These are phyloP conservation scores for Aphidius colemani DNA, from an alignment of 2,888 invertebrate species.

Conservation along the genomic window DNA sequence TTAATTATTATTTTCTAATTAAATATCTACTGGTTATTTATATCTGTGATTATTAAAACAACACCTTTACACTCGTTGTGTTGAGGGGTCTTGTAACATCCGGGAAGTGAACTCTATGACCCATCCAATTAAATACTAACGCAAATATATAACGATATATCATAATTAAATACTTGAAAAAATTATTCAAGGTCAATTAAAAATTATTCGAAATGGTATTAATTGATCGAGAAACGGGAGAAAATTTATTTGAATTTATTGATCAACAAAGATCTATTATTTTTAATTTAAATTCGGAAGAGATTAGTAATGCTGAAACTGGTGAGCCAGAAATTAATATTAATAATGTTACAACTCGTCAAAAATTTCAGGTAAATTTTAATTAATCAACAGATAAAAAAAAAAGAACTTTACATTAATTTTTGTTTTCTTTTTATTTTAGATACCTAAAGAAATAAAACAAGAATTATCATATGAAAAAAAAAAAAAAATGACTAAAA, in stretches of 20 bases:
- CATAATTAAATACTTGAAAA: not conserved
- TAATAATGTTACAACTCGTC: constrained; percentile 35
- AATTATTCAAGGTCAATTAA: constrained; percentile 35
- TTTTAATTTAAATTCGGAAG: no score
- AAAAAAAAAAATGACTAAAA: constrained; percentile 26
- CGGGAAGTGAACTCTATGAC: constrained; percentile 51
- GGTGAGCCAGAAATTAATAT: constrained; percentile 49
- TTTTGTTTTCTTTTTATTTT: constrained; percentile 16
- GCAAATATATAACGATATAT: not conserved
- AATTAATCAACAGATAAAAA: constrained; percentile 7
- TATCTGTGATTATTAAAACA: no score
- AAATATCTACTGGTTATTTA: no score
- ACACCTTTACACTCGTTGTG: constrained; percentile 3
- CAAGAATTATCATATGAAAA: constrained; percentile 33
- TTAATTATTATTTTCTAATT: no score
- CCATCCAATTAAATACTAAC: constrained; percentile 12
- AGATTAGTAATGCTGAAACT: constrained; percentile 49
- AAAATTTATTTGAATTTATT: constrained; percentile 38
- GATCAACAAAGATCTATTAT: not conserved
- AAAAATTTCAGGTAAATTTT: constrained; percentile 48
- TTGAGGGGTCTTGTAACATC: constrained; percentile 36
- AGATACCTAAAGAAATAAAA: constrained; percentile 52
- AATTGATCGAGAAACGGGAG: constrained; percentile 53
- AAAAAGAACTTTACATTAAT: not conserved
- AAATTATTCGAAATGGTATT: constrained; percentile 29